A percentile compares a stretch with the other conserved stretches of the same genome.
phyloP scores from a whole-genome alignment of 2,113 vertebrate genomes.

The Clarias macrocephalus region DNA sequence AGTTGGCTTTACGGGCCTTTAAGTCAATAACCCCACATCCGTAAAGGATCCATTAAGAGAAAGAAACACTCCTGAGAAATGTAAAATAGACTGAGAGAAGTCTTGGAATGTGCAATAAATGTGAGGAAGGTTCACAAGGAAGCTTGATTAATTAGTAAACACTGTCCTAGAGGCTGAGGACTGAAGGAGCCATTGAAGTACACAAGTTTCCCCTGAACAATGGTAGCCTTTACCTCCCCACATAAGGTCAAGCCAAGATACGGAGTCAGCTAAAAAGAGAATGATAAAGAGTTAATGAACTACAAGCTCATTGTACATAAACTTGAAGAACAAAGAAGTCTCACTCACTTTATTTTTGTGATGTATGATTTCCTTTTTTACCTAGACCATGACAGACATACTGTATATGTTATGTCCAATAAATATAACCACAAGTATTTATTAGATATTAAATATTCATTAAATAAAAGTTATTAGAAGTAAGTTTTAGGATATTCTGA shows the following conservation, averaged over 20 bases:
- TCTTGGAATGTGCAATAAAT: background rate
- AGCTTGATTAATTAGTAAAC: slow-evolving; percentile 61
- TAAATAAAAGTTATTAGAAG: background rate
- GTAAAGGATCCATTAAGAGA: background rate
- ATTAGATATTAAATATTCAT: background rate
- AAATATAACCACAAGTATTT: background rate
- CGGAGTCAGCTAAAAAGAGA: slow-evolving; percentile 71
- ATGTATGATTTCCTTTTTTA: slow-evolving; percentile 68
- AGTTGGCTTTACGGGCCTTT: background rate
- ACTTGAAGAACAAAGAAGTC: background rate
- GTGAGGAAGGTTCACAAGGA: slow-evolving; percentile 42
- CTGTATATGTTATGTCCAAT: background rate
- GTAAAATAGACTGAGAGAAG: background rate
- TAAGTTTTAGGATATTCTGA: background rate
- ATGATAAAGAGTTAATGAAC: background rate
- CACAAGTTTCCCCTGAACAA: slow-evolving; percentile 74
- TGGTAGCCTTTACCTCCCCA: slow-evolving; percentile 71
- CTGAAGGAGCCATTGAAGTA: slow-evolving; percentile 74
- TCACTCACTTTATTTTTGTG: slow-evolving; percentile 78
- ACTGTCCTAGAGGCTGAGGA: slow-evolving; percentile 70
- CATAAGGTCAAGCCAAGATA: slow-evolving; percentile 73
- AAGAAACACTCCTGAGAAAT: background rate
- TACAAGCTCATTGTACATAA: background rate
- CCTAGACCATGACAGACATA: slow-evolving; percentile 60
- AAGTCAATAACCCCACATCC: background rate